Evolutionary conservation across 35 echinoderm and acorn worm genomes (phyloP), one percentile per base, ranked within the genome.

Genomic region (Nesometra sesokonis): DNA sequence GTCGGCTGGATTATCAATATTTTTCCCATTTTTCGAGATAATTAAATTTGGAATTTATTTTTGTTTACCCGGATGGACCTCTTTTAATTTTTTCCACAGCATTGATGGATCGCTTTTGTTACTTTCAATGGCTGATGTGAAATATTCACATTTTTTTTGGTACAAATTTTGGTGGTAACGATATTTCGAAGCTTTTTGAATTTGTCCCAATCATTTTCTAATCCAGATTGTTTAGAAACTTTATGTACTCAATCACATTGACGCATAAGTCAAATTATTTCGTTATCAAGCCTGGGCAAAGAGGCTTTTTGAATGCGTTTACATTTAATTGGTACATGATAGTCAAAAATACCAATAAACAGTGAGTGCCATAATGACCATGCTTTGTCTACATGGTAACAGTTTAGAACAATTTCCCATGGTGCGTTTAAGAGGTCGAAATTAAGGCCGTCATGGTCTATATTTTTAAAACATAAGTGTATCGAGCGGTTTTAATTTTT

Each of bases 281-380:
- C 82, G 29, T 27, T 36, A 38, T 38, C 39, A 34, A 84, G 39
- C 36, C 82, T 35, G 29, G 82, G 82, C 34, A 84, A 38, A 33
- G 82, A 84, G 29, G 82, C 34, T 32, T 36, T 23, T 35, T 33
- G 40, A 3, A 87, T 57, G 29, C 85, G 40, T 78, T 87, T 87
- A 0, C 23, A 34, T 36, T 78, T 87, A 23, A 77, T 34, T 8
- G 85, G 85, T 31, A 31, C 85, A 34, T 87, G 85, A 30, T 34
- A 32, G 77, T 87, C 36, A 30, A 87, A 5, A 8, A 87, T 36
- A 77, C 13, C 77, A 30, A 38, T 84, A 29, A 84, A 38, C 13
- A 38, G 35, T n/a, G 82, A 84, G 82, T 84, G 82, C 82, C 82
- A 84, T 38, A 84, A 36, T 35, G 31, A 33, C 82, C 82, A 40